Conservation (phyloP, 2,113 vertebrate species). For the Indri indri region DNA sequence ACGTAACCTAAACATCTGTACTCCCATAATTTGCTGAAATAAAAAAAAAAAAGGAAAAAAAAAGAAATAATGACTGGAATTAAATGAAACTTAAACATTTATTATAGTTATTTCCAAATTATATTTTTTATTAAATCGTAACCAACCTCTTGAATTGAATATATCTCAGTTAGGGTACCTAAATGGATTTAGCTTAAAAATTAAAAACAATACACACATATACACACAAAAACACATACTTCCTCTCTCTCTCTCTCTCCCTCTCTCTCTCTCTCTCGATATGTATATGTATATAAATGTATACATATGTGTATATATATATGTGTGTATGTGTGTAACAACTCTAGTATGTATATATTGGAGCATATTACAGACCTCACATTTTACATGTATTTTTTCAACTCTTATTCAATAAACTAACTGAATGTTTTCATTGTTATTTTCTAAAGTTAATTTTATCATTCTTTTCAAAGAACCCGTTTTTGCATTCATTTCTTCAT, state of each 20-base stretch:
- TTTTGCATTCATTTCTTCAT: not conserved
- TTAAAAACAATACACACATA: not conserved
- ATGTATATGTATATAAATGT: not conserved
- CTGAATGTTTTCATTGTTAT: not conserved
- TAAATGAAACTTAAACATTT: slow-evolving; percentile 23
- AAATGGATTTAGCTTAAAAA: not conserved
- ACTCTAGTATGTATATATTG: not conserved
- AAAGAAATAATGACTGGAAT: not conserved
- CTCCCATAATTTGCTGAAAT: too few species aligned
- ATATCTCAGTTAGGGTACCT: not conserved
- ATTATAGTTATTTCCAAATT: not conserved
- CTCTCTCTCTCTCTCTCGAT: not conserved
- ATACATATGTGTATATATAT: not conserved
- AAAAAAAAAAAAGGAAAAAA: too few species aligned
- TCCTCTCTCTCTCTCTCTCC: too few species aligned
- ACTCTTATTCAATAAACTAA: not conserved
- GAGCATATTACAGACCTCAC: not conserved
- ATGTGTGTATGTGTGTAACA: too few species aligned
- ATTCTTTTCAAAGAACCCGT: not conserved
- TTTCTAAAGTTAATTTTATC: not conserved
- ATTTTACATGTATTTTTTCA: not conserved
- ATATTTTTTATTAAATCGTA: not conserved
- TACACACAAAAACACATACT: not conserved
- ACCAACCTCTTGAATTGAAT: not conserved
- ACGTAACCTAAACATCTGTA: too few species aligned